Percentiles rank a stretch among this genome's conserved stretches.
Conservation (phyloP, 2,113 vertebrate species). For the Cromileptes altivelis region DNA sequence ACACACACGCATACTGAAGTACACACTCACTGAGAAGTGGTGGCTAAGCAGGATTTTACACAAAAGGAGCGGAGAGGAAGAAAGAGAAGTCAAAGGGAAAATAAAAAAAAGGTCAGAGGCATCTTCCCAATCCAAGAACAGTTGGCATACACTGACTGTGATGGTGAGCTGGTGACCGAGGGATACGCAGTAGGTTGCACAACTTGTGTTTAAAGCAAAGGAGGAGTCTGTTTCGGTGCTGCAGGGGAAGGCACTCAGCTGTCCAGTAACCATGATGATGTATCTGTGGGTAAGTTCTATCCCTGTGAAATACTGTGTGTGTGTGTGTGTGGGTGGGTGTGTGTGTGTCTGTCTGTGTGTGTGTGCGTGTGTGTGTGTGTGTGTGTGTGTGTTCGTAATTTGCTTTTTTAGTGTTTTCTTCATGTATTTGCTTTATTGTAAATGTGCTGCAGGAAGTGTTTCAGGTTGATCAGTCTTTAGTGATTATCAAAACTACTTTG, state of each 20-base stretch:
- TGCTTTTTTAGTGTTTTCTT: background rate
- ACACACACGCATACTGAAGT: constrained; percentile 82
- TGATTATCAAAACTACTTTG: background rate
- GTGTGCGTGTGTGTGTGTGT: background rate
- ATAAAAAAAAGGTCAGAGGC: constrained; percentile 8
- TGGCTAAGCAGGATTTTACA: constrained; percentile 87
- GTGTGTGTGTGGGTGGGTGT: background rate
- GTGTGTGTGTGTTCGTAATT: background rate
- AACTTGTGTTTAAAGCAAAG: constrained; percentile 89
- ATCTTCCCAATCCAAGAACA: constrained; percentile 17
- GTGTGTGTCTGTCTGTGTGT: background rate
- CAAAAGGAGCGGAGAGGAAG: constrained; percentile 60
- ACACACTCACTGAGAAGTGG: constrained; percentile 88
- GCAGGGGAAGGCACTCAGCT: constrained; percentile 86
- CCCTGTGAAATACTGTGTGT: constrained; percentile 11
- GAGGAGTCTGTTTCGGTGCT: constrained; percentile 76
- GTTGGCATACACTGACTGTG: constrained; percentile 6
- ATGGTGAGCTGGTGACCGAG: constrained; percentile 31
- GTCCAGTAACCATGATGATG: constrained; percentile 93
- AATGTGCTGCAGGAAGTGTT: background rate
- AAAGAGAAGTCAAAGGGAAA: constrained; percentile 59
- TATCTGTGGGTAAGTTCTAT: constrained; percentile 93
- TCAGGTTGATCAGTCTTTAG: background rate
- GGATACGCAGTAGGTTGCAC: constrained; percentile 75
- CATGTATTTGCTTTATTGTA: background rate